A percentile compares a stretch with the other conserved stretches of the same genome.
Evolutionary conservation across 92 coral and sea anemone species (phyloP).

Genomic region (Paragorgia papillata): DNA sequence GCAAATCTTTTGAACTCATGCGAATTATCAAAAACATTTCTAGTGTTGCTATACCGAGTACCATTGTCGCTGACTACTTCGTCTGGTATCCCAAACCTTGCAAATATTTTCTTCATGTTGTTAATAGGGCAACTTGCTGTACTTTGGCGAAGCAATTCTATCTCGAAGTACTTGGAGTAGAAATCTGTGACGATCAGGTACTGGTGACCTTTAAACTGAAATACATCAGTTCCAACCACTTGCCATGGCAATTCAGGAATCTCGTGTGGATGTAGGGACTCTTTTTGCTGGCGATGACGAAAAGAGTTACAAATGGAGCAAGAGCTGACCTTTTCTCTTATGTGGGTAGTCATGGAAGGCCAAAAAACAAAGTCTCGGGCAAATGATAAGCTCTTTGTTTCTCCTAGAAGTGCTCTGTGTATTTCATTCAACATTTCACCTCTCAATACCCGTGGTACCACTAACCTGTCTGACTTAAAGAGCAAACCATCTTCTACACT

Average conservation of each 20-base stretch:
- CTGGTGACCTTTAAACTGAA: conserved; percentile 49
- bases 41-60: conserved; percentile 51
- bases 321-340: conserved; percentile 49
- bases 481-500: conserved; percentile 61
- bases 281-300: conserved; percentile 47
- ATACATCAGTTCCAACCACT: conserved; percentile 59
- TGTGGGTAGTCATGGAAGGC: conserved; percentile 54
- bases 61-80: conserved; percentile 49
- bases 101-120: conserved; percentile 54
- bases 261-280: conserved; percentile 62
- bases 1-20: conserved; percentile 58
- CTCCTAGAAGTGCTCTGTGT: conserved; percentile 69
- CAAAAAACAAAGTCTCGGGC: conserved; percentile 53
- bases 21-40: conserved; percentile 40
- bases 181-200: conserved; percentile 54
- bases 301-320: conserved; percentile 57
- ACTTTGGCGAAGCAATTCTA: conserved; percentile 49
- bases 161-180: conserved; percentile 61
- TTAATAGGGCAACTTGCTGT: conserved; percentile 53
- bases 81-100: conserved; percentile 56
- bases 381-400: conserved; percentile 48
- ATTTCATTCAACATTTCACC: conserved; percentile 44
- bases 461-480: conserved; percentile 53
- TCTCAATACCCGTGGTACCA: conserved; percentile 52
- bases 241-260: conserved; percentile 64